Base-by-base conservation (phyloP, 2,113 vertebrate species). In the Anoura caudifer region DNA sequence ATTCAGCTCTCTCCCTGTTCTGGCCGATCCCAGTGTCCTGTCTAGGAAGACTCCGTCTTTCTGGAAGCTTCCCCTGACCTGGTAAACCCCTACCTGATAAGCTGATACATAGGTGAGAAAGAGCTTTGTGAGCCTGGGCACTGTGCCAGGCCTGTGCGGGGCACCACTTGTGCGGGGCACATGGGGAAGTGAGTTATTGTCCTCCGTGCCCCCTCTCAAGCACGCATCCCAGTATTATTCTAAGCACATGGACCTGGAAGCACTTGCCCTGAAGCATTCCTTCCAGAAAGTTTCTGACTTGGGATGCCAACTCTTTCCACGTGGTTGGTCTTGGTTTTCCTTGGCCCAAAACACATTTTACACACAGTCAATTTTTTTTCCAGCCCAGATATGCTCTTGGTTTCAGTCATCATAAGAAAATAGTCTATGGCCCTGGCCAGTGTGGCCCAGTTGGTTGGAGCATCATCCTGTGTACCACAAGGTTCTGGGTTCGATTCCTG, bases 171-270 rank as follows among this genome's bases (percentile, higher is more conserved):
- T 28, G 41, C 11, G 36, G 50, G 67, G 14, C 28, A 43, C 43
- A 1, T 0, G 6, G 38, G 31, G n/a, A 17, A 8, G 22, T 9
- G 16, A 72, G 31, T 36, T 54, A 24, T 0, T n/a, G 41, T 36
- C 88, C 70, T 0, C 1, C 9, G 70, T 14, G 31, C 7, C 26
- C 19, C 22, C 31, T 38, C 1, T 20, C 20, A 61, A 12, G 24
- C 59, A 61, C 59, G 4, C 59, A 15, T 17, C 69, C 31, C 43
- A 3, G 38, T 4, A 12, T 10, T 17, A 5, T 43, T 12, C 15
- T n/a, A 38, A 10, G 24, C 52, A 1, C 20, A 4, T 0, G 1
- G 20, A 10, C 26, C 50, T 1, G 0, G 47, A 50, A 45, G 56
- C 79, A 1, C 52, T 54, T 65, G 38, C 69, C 52, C 13, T 33